Base-by-base conservation (phyloP, 2,797 vertebrate species). In the Oophaga sylvatica region DNA sequence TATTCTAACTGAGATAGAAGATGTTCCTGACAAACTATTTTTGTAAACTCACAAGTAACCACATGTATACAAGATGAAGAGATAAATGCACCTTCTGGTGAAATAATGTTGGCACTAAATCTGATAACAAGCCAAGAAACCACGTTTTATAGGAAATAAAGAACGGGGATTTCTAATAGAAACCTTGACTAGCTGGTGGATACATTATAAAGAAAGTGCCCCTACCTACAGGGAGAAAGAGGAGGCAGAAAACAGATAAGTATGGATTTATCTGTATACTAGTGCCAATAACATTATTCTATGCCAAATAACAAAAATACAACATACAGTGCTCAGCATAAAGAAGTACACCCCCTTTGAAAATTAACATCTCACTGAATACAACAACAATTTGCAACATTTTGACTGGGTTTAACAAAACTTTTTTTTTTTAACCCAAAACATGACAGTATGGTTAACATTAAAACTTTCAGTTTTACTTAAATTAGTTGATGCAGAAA, bases 21-120 rank as follows among this genome's bases (percentile, higher is more conserved):
- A 31, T 17, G 19, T 41, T 56, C 26, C 31, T 63, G 8, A 31
- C 3, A 73, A 35, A 56, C 35, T 62, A 48, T 63, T 67, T 26
- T n/a, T 67, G 62, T 67, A 65, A 48, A 57, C 60, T 35, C 20
- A 48, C 26, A 20, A 57, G 45, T 68, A 67, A 31, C 19, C 48
- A 71, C 53, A 83, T 53, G 26, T 48, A n/a, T 53, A 53, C 62
- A 81, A 67, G 19, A 53, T 16, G n/a, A 67, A 12, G 2, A 57
- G 29, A 83, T 70, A 71, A 83, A 71, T 35, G 22, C 75, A 77
- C 29, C 26, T 60, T 35, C 57, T 11, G 29, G 29, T 35, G 57
- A 80, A 62, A 80, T 80, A 35, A 60, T 12, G n/a, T 41, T 35
- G 56, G 16, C 29, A 80, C 19, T 60, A 60, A 60, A 80, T 80